phyloP scores from a whole-genome alignment of 2,888 invertebrate genomes.

The Eristalis pertinax region DNA sequence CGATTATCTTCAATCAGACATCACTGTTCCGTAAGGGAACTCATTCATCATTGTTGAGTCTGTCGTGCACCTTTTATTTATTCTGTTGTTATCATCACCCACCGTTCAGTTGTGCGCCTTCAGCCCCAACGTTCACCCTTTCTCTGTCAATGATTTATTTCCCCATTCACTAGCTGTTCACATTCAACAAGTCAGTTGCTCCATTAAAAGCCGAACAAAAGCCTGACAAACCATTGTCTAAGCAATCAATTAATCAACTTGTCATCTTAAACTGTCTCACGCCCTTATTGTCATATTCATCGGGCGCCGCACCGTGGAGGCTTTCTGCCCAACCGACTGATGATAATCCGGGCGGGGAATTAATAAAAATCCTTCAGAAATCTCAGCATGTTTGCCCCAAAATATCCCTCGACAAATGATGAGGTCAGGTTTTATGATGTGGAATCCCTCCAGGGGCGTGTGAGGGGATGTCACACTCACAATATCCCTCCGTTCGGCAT shows the following conservation, averaged over 20 bases:
- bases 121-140: not conserved
- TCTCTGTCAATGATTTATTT: constrained; percentile 26
- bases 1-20: not conserved
- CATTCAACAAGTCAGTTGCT: constrained; percentile 54
- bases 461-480: not conserved
- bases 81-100: not conserved
- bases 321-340: not conserved
- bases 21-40: not conserved
- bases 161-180: not conserved
- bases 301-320: not conserved
- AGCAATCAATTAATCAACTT: constrained; percentile 60
- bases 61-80: not conserved
- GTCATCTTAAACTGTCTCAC: constrained; percentile 51
- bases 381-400: not conserved
- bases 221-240: constrained; percentile 37
- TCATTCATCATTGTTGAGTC: not conserved
- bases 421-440: constrained; percentile 23
- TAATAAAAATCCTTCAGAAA: constrained; percentile 17
- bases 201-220: constrained; percentile 38
- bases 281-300: constrained; percentile 21
- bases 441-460: not conserved
- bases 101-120: not conserved
- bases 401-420: constrained; percentile 16
- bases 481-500: not conserved
- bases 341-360: constrained; percentile 1